Conservation (phyloP, 2,113 vertebrate genomes). For the Amazona guildingii region DNA sequence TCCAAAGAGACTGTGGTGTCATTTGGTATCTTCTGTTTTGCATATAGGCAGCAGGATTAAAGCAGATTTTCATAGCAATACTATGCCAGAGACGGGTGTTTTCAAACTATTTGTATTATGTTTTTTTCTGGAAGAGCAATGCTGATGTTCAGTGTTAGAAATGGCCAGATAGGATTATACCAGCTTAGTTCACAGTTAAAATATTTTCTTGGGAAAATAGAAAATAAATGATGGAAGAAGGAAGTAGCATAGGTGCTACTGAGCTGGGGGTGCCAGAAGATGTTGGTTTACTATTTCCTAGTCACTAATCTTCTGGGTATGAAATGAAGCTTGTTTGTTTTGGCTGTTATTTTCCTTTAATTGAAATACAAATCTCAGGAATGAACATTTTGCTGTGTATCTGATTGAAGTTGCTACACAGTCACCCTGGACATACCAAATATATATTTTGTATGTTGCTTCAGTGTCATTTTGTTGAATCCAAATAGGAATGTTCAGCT, state of each 20-base stretch:
- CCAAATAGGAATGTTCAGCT: neutral
- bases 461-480: neutral
- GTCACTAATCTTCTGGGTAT: neutral
- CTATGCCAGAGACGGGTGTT: neutral
- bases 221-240: neutral
- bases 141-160: neutral
- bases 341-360: neutral
- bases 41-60: neutral
- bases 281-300: neutral
- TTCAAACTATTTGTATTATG: neutral
- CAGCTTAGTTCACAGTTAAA: fast-evolving
- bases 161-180: neutral
- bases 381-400: neutral
- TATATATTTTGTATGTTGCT: neutral
- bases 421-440: neutral
- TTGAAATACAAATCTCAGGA: neutral
- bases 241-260: neutral
- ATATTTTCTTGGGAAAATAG: fast-evolving
- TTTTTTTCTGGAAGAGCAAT: neutral
- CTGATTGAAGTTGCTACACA: neutral
- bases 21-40: neutral
- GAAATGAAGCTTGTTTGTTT: neutral
- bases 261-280: neutral
- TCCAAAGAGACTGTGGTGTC: neutral
- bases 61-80: neutral